Evolutionary conservation across 2,113 vertebrate genomes (phyloP), one percentile per base, ranked within the genome.

Genomic region (Ornithorhynchus anatinus): DNA sequence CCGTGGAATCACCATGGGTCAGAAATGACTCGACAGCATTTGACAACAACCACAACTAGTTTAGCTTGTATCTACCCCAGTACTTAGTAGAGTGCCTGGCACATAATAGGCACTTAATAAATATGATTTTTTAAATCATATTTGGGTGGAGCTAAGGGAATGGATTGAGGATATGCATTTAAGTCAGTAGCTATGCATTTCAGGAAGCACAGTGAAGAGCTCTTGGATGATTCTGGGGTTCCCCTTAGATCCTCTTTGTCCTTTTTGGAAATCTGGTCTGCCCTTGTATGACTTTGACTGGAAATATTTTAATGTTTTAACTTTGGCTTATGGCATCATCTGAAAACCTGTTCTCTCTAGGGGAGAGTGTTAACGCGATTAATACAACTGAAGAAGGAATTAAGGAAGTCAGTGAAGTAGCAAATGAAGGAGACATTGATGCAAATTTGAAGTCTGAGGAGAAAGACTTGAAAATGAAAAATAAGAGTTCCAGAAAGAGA

Each of bases 401-500:
- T 10, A n/a, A 32, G 10, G 79, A 88, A 19, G 52, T 58, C 37
- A 74, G 10, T 39, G 72, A 89, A 57, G 72, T 69, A 35, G 62
- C 8, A 23, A 3, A 44, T 15, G 32, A 69, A 38, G 85, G 72
- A 43, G 69, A 82, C 44, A 7, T 27, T 4, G 56, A 71, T 63
- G 53, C 36, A 64, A 65, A 64, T 13, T 64, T 44, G 37, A 64
- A 77, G 39, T 15, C 12, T 1, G 44, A 6, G 54, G 51, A 57
- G 57, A 73, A 53, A 40, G 68, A 50, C 29, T 45, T 52, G 35
- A 71, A 70, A 52, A 60, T 40, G 35, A 79, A 89, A 50, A 77
- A 31, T 11, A 85, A 79, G 60, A 76, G 64, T 33, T 68, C 52
- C 2, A 89, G 42, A 59, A 71, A 32, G 84, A 62, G 76, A 83